Evolutionary conservation across 2,113 vertebrate genomes (phyloP), one percentile per base, ranked within the genome.

Genomic region (Petroica traversi): DNA sequence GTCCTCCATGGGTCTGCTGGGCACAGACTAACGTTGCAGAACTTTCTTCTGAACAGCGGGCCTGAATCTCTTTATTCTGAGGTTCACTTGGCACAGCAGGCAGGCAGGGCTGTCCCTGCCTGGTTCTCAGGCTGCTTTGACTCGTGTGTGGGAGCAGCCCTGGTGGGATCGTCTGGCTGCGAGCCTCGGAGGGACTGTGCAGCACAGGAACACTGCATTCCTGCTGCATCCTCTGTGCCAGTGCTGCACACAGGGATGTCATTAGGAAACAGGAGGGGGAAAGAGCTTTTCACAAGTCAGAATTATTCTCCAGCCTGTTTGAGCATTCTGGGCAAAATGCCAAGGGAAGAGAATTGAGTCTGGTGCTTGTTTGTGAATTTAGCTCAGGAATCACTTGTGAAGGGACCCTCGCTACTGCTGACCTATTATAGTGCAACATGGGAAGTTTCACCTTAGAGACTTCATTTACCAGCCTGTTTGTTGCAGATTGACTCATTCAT

Each of bases 41-140:
- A 62, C 73, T 79, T 77, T 66, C 26, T 69, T 38, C 63, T 38
- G 72, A 86, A 34, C 91, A 79, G 94, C 79, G 64, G 75, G 79
- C 45, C 66, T 19, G 66, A 67, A 40, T 49, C 63, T 76, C 52
- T 67, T 85, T 85, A 24, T 58, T 82, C 51, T 23, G 71, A 93
- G 82, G 83, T 58, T 92, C 75, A 34, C 36, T 69, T 80, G 89
- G 80, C 89, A 61, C 83, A 69, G 93, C 71, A 83, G 82, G 92
- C 82, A 88, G 85, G 49, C 72, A 83, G 51, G 68, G 59, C 76
- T 95, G 33, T 52, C 52, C n/a, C 8, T 75, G 79, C 75, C 67
- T 36, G 83, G 13, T 68, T 91, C 86, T 88, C 83, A 76, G 79
- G 58, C 91, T 88, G 93, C 71, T 85, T 23, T 57, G 54, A n/a